phyloP scores from a whole-genome alignment of 1,140 invertebrate genomes.

The Cepaea nemoralis region DNA sequence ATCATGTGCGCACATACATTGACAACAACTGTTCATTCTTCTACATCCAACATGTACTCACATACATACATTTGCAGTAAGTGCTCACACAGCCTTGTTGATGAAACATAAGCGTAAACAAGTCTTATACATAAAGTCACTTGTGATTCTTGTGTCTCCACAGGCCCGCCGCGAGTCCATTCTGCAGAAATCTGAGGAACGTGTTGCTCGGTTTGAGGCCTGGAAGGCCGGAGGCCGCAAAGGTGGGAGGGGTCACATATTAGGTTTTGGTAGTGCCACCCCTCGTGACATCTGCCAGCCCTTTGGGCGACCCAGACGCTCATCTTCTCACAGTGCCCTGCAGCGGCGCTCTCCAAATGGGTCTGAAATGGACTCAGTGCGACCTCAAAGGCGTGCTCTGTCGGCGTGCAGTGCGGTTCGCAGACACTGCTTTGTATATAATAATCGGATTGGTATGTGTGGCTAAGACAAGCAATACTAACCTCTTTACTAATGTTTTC shows the following conservation, averaged over 20 bases:
- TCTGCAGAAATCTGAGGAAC: slow-evolving; percentile 61
- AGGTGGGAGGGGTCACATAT: slow-evolving; percentile 62
- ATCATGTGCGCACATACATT: no score
- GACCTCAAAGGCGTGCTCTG: slow-evolving; percentile 65
- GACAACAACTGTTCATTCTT: no score
- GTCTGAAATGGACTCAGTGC: slow-evolving; percentile 65
- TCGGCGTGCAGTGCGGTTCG: slow-evolving; percentile 69
- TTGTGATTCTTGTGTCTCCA: slow-evolving; percentile 33
- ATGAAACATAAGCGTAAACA: no score
- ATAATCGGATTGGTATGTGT: slow-evolving; percentile 60
- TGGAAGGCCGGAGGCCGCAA: slow-evolving; percentile 64
- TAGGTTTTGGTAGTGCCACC: slow-evolving; percentile 68
- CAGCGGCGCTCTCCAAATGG: slow-evolving; percentile 62
- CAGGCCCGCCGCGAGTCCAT: slow-evolving; percentile 64
- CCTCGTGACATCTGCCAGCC: slow-evolving; percentile 69
- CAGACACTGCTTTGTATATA: slow-evolving; percentile 67
- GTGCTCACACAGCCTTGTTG: no score
- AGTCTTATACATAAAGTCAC: no score
- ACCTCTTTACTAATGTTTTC: neutral
- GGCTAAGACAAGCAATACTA: slow-evolving; percentile 35
- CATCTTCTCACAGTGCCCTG: slow-evolving; percentile 68
- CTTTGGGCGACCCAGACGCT: slow-evolving; percentile 62
- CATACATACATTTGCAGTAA: no score
- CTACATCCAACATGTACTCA: no score
- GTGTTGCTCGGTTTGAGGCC: slow-evolving; percentile 65